phyloP scores from a whole-genome alignment of 2,797 vertebrate genomes.

The Sebastolobus altivelis region DNA sequence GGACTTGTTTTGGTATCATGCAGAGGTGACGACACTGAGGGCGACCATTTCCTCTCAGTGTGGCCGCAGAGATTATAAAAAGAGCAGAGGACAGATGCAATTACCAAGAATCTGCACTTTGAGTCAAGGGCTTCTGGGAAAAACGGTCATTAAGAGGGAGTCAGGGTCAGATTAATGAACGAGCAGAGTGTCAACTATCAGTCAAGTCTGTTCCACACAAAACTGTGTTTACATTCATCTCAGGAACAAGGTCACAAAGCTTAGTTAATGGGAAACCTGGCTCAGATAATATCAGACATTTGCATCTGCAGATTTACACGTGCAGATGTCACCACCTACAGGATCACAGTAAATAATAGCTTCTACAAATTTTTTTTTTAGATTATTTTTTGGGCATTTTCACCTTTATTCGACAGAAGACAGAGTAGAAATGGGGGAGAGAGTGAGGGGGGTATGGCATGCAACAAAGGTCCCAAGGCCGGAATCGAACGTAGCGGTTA shows the following conservation, averaged over 20 bases:
- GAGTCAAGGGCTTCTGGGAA: constrained; percentile 23
- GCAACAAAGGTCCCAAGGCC: too few species aligned
- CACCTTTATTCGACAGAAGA: too few species aligned
- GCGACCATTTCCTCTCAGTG: constrained; percentile 25
- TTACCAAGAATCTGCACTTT: constrained; percentile 25
- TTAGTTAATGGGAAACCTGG: not conserved
- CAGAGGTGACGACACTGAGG: constrained; percentile 15
- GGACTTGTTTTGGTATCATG: not conserved
- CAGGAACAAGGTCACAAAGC: not conserved
- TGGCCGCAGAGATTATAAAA: constrained; percentile 20
- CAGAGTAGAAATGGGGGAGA: too few species aligned
- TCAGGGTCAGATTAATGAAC: constrained; percentile 19
- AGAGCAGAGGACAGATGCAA: constrained; percentile 24
- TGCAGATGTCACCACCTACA: not conserved
- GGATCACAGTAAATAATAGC: not conserved
- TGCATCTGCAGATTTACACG: not conserved
- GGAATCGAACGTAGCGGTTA: too few species aligned
- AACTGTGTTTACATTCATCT: not conserved
- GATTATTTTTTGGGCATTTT: too few species aligned
- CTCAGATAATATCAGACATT: not conserved
- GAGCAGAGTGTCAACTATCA: not conserved
- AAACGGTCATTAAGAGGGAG: constrained; percentile 16
- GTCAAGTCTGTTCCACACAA: not conserved
- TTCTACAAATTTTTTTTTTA: not conserved
- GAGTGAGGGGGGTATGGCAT: too few species aligned